Evolutionary conservation across 2,113 vertebrate species (phyloP).

Genomic region (Salvelinus namaycush): DNA sequence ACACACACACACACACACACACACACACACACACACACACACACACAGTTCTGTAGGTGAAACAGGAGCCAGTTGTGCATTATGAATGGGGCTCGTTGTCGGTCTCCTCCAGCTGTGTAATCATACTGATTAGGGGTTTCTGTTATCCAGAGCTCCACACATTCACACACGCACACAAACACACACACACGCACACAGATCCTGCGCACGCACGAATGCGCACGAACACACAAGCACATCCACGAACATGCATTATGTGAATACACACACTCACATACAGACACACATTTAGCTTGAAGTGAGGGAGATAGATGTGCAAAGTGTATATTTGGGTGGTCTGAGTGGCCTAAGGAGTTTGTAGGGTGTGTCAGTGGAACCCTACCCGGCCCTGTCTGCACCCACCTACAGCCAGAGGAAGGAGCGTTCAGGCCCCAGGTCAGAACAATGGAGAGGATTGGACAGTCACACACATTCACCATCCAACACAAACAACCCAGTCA

Average conservation of each 20-base stretch:
- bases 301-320: neutral
- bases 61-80: conserved; percentile 46
- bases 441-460: neutral
- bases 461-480: neutral
- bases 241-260: neutral
- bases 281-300: conserved; percentile 1
- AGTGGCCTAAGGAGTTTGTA: neutral
- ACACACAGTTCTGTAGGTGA: conserved; percentile 52
- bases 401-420: neutral
- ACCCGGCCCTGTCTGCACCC: neutral
- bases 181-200: conserved; percentile 29
- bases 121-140: conserved; percentile 61
- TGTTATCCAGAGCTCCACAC: conserved; percentile 16
- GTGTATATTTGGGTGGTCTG: neutral
- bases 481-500: no score
- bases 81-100: conserved; percentile 70
- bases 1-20: neutral
- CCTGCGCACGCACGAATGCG: neutral
- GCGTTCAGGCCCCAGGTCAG: neutral
- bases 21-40: conserved; percentile 15
- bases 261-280: conserved; percentile 12
- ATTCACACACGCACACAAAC: conserved; percentile 21
- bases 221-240: conserved; percentile 24
- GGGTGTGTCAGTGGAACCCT: neutral
- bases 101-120: conserved; percentile 66